phyloP scores from a whole-genome alignment of 2,888 invertebrate genomes.

The Cheilosia vernalis region DNA sequence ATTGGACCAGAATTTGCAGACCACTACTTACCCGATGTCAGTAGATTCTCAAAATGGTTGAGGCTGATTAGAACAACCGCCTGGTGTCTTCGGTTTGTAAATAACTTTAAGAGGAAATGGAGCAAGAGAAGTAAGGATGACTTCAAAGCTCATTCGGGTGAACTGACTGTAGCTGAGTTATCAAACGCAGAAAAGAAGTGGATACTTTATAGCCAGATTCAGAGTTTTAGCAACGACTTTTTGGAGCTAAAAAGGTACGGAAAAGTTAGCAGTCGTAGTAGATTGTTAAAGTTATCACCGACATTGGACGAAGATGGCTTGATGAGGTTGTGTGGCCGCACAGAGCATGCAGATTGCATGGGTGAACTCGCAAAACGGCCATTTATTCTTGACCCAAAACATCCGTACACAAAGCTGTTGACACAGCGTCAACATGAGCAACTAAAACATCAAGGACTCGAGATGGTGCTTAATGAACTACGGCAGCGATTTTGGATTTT shows the following conservation, averaged over 20 bases:
- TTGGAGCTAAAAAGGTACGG: not conserved
- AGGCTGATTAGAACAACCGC: not conserved
- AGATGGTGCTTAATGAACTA: constrained; percentile 17
- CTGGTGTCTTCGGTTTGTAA: not conserved
- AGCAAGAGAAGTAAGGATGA: not conserved
- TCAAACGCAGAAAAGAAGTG: not conserved
- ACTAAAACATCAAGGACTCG: not conserved
- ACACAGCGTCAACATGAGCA: not conserved
- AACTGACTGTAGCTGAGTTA: not conserved
- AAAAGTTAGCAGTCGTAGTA: not conserved
- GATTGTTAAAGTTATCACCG: not conserved
- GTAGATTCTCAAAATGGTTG: not conserved
- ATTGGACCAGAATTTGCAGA: not conserved
- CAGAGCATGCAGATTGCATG: not conserved
- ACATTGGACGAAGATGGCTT: not conserved
- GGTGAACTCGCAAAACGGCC: not conserved
- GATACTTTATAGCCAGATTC: not conserved
- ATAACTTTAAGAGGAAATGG: not conserved
- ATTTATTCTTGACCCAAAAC: constrained; percentile 1
- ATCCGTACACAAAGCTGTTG: constrained; percentile 1
- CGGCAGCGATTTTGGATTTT: not conserved
- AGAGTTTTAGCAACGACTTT: not conserved
- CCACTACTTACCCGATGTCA: not conserved
- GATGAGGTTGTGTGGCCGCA: not conserved
- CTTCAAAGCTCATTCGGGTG: not conserved